phyloP scores from a whole-genome alignment of 2,888 invertebrate genomes.

The Isoperla grammatica region DNA sequence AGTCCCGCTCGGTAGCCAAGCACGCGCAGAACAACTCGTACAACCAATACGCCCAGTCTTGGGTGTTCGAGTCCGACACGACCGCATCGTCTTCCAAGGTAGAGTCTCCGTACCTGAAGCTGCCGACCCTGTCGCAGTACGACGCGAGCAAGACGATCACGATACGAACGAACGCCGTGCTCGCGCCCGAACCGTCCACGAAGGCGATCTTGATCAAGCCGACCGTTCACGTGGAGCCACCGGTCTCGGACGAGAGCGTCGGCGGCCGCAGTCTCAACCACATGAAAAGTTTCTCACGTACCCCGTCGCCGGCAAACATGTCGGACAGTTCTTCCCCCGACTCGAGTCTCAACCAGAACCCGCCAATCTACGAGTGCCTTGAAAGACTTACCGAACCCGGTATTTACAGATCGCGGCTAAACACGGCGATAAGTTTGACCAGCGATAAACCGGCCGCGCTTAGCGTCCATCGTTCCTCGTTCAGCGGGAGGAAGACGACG shows the following conservation, averaged over 20 bases:
- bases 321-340: slow-evolving; percentile 42
- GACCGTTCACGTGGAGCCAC: slow-evolving; percentile 45
- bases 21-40: slow-evolving; percentile 36
- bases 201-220: slow-evolving; percentile 42
- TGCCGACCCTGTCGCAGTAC: slow-evolving; percentile 21
- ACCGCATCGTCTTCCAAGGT: slow-evolving; percentile 33
- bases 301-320: slow-evolving; percentile 44
- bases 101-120: slow-evolving; percentile 34
- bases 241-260: slow-evolving; percentile 44
- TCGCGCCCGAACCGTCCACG: slow-evolving; percentile 16
- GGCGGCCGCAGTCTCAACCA: slow-evolving; percentile 46
- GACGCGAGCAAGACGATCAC: slow-evolving; percentile 21
- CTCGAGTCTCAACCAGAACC: slow-evolving; percentile 41
- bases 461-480: neutral
- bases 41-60: slow-evolving; percentile 48
- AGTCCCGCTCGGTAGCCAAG: slow-evolving; percentile 25
- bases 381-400: slow-evolving; percentile 46
- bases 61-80: slow-evolving; percentile 47
- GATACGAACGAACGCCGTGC: slow-evolving; percentile 15
- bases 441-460: slow-evolving; percentile 30
- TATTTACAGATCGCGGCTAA: slow-evolving; percentile 44
- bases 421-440: slow-evolving; percentile 41
- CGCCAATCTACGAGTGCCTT: slow-evolving; percentile 45
- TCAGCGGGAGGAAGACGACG: neutral
- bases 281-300: slow-evolving; percentile 49